Conservation (phyloP, 2,113 vertebrate genomes). For the Hippocampus zosterae region DNA sequence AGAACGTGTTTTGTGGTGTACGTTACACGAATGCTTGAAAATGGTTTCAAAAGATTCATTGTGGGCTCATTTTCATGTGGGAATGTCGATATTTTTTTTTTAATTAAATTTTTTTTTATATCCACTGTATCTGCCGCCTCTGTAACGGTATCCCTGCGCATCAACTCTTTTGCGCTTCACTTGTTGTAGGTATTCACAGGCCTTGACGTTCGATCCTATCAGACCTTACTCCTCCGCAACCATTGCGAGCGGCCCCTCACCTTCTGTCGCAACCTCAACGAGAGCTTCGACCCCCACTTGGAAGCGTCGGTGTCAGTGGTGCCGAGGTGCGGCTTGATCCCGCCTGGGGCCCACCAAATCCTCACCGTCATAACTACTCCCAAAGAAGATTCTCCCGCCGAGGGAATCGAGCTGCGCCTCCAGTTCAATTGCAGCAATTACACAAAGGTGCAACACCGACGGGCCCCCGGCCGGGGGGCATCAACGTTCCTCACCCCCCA, state of each 20-base stretch:
- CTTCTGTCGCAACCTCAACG: slow-evolving; percentile 69
- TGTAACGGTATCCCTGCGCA: not conserved
- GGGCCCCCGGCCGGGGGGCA: not conserved
- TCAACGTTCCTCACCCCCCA: not conserved
- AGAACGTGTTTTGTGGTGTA: too few relatives aligned
- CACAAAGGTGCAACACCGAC: slow-evolving; percentile 72
- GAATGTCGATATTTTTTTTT: too few relatives aligned
- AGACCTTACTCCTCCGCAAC: slow-evolving; percentile 80
- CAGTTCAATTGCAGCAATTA: slow-evolving; percentile 79
- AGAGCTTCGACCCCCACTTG: slow-evolving; percentile 36
- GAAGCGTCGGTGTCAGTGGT: slow-evolving; percentile 60
- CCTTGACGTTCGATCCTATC: slow-evolving; percentile 64
- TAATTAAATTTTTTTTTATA: not conserved
- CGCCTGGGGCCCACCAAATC: slow-evolving; percentile 80
- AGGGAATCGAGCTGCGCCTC: slow-evolving; percentile 71
- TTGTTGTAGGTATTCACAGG: slow-evolving; percentile 80
- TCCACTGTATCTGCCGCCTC: not conserved
- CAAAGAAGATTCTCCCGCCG: slow-evolving; percentile 47
- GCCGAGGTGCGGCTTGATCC: slow-evolving; percentile 76
- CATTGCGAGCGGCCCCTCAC: slow-evolving; percentile 70
- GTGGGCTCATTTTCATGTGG: too few relatives aligned
- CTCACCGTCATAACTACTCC: slow-evolving; percentile 76
- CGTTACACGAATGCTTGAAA: too few relatives aligned
- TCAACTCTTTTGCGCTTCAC: too few relatives aligned
- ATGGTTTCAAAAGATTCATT: too few relatives aligned